Evolutionary conservation across 2,113 vertebrate species (phyloP).

Genomic region (Pampusana beccarii): DNA sequence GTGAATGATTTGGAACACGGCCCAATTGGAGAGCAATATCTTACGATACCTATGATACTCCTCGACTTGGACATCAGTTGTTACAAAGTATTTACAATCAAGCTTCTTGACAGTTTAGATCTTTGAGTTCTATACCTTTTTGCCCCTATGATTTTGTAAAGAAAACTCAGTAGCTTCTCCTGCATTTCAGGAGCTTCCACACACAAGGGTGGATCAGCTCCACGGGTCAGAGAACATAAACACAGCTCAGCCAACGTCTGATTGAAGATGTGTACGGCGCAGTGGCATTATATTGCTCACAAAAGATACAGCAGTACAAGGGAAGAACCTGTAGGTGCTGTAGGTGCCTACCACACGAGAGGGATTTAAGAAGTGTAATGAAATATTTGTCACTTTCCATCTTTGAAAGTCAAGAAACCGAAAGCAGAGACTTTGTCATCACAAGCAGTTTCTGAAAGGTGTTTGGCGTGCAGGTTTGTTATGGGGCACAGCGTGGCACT

Average conservation of each 20-base stretch:
- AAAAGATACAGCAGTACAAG: neutral
- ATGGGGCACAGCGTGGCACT: neutral
- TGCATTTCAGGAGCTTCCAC: neutral
- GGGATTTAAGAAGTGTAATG: neutral
- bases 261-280: fast-evolving
- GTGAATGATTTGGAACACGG: neutral
- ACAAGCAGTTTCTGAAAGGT: neutral
- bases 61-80: neutral
- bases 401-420: neutral
- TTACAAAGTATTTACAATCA: neutral
- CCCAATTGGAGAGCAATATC: neutral
- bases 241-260: neutral
- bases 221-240: neutral
- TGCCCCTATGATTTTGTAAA: neutral
- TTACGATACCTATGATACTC: neutral
- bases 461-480: neutral
- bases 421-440: neutral
- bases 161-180: neutral
- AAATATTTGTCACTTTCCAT: neutral
- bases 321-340: neutral
- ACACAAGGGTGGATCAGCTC: neutral
- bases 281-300: fast-evolving
- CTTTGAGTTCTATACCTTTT: neutral
- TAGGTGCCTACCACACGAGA: fast-evolving
- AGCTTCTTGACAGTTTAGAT: neutral